A percentile compares a stretch with the other conserved stretches of the same genome.
Conservation (phyloP, 1,140 invertebrate genomes). For the Babylonia areolata region DNA sequence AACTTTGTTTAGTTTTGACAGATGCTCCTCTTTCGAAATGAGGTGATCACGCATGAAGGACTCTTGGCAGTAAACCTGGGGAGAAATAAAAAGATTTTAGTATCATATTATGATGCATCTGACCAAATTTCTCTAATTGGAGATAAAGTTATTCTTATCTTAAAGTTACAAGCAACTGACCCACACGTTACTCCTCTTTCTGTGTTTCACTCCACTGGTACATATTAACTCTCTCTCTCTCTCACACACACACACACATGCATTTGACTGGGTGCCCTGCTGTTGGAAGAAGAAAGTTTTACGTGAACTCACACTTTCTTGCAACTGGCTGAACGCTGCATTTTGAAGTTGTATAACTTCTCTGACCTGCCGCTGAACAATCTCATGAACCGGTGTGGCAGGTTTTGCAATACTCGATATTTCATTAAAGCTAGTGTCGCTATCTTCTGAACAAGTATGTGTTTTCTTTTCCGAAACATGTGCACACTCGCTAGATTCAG, state of each 20-base stretch:
- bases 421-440: not conserved
- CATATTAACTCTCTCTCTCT: too few relatives aligned
- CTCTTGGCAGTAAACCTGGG: conserved; percentile 45
- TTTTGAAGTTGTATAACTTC: conserved; percentile 23
- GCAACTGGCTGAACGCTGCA: not conserved
- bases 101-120: too few relatives aligned
- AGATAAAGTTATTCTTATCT: too few relatives aligned
- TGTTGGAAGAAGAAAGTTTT: too few relatives aligned
- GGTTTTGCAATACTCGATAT: not conserved
- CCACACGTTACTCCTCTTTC: too few relatives aligned
- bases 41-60: conserved; percentile 47
- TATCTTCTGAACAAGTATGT: not conserved
- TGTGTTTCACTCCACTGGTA: too few relatives aligned
- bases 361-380: conserved; percentile 24
- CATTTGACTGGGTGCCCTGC: too few relatives aligned
- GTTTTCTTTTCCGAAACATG: not conserved
- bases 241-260: too few relatives aligned
- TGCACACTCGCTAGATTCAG: not conserved
- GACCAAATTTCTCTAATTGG: too few relatives aligned
- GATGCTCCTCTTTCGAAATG: conserved; percentile 46
- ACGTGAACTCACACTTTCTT: conserved; percentile 20
- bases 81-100: too few relatives aligned
- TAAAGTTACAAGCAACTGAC: too few relatives aligned
- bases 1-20: conserved; percentile 44
- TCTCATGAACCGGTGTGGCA: not conserved